phyloP scores from a whole-genome alignment of 2,888 invertebrate genomes.

The Cephus pulcher region DNA sequence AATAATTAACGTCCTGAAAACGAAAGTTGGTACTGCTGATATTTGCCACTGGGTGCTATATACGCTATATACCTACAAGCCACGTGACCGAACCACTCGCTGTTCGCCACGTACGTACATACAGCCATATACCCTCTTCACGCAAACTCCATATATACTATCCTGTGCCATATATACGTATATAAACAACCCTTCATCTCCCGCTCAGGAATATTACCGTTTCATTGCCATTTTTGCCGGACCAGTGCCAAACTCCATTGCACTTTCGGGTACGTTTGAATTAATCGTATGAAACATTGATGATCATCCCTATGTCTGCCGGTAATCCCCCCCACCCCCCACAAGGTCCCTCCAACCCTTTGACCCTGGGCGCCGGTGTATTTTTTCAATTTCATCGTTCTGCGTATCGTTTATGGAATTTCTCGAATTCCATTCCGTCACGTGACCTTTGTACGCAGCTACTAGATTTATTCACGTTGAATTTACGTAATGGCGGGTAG shows the following conservation, averaged over 20 bases:
- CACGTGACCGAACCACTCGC: background rate
- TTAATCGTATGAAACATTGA: slow-evolving; percentile 3
- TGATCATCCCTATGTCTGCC: background rate
- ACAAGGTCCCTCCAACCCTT: background rate
- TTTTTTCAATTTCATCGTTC: background rate
- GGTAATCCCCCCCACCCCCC: background rate
- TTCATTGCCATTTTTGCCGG: slow-evolving; percentile 1
- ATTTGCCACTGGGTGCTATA: slow-evolving; percentile 32
- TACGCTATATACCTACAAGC: too few species aligned
- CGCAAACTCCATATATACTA: background rate
- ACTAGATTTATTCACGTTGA: background rate
- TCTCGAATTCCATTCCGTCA: background rate
- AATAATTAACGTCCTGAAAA: slow-evolving; percentile 60
- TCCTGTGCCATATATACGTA: background rate
- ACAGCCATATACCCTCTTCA: background rate
- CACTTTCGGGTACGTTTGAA: background rate
- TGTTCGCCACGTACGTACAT: background rate
- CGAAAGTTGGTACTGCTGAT: slow-evolving; percentile 57
- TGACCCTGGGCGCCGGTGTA: background rate
- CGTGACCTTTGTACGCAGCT: background rate
- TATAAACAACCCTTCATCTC: background rate
- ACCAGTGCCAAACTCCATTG: background rate
- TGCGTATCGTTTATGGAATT: background rate
- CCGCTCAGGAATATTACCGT: background rate
- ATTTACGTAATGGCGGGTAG: background rate